Base-by-base conservation (phyloP, 2,888 invertebrate genomes). In the Hipparchia semele region DNA sequence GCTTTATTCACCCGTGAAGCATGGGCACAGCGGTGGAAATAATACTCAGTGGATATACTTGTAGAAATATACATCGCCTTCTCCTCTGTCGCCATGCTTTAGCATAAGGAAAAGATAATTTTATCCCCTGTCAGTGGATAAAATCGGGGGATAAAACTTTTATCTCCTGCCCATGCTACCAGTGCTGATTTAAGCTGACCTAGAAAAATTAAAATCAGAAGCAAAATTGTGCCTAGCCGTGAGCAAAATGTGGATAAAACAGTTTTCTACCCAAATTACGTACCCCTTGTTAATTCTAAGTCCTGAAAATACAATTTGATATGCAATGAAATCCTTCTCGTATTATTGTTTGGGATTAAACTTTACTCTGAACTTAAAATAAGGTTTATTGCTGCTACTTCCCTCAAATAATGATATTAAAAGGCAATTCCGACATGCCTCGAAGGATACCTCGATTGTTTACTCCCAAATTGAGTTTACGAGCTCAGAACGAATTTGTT, bases 331-430 rank as follows among this genome's bases (percentile, higher is more conserved):
- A 64, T 13, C 23, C 49, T 64, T 64, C 6, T 12, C 5, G 8
- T 58, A 58, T 49, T 64, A 13, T 64, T 64, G 49, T 64, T 64
- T 64, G 9, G 13, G 49, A 64, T 49, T 64, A 23, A 64, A 64
- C 64, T 64, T 23, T 64, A 9, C 46, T 13, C 46, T 49, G 8
- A 49, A 46, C 62, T 46, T 62, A 45, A n/a, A 64, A 51, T 13
- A 13, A 64, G 46, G 13, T 64, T 23, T 64, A 9, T 45, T 53
- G 12, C 5, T 53, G 53, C 13, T 12, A n/a, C n/a, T 45, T 12
- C 39, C n/a, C 45, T 45, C 12, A 45, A 49, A 8, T 49, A 61
- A 45, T n/a, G 60, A 45, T 61, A 61, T 61, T 45, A 61, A 61
- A 61, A 45, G 8, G 58, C 60, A 61, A 61, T 61, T 45, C 45